Evolutionary conservation across 1,140 invertebrate species (phyloP).

Genomic region (Drosophila bifasciata): DNA sequence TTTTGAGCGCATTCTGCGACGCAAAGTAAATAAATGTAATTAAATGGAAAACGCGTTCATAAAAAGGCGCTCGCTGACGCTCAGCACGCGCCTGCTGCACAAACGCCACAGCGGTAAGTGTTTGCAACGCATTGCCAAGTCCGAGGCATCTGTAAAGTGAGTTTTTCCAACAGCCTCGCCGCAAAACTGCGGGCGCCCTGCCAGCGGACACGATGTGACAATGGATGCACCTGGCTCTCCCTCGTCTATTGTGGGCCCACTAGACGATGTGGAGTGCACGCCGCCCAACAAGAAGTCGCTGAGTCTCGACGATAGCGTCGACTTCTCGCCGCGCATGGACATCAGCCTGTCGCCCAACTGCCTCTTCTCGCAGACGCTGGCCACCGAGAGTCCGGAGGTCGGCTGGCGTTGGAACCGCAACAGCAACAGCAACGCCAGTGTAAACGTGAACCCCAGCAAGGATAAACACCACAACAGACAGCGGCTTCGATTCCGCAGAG

Average conservation of each 20-base stretch:
- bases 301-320: conserved; percentile 72
- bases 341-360: conserved; percentile 65
- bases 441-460: neutral
- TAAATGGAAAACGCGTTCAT: conserved; percentile 63
- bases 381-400: conserved; percentile 73
- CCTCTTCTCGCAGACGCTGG: conserved; percentile 72
- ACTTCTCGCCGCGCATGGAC: conserved; percentile 67
- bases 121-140: neutral
- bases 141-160: neutral
- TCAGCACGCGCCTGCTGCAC: conserved; percentile 61
- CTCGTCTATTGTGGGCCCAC: conserved; percentile 13
- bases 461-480: conserved; percentile 64
- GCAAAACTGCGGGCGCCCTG: conserved; percentile 51
- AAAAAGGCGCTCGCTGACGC: conserved; percentile 65
- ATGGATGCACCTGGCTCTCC: conserved; percentile 23
- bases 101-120: conserved; percentile 72
- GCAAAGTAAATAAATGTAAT: conserved; percentile 34
- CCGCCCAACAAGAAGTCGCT: conserved; percentile 64
- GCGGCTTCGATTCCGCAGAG: conserved; percentile 70
- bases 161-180: conserved; percentile 59
- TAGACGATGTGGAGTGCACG: conserved; percentile 57
- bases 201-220: conserved; percentile 41
- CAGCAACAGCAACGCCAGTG: conserved; percentile 9
- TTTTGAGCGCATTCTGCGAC: conserved; percentile 28
- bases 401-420: conserved; percentile 74